Evolutionary conservation across 1,140 invertebrate genomes (phyloP), one percentile per base, ranked within the genome.

Genomic region (Drosophila gunungcola): DNA sequence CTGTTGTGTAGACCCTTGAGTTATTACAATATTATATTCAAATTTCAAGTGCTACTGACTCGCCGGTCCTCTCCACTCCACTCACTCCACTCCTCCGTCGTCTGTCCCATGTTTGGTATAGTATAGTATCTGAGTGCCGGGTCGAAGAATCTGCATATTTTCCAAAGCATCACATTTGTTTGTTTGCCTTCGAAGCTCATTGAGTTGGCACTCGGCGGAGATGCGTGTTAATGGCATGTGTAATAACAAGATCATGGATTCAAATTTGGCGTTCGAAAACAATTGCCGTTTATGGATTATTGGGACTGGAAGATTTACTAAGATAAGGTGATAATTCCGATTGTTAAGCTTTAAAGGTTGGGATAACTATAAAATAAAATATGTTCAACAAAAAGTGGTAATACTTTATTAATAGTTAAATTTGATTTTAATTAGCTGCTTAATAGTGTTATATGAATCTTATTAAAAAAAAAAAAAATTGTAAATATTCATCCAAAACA

Each of bases 21-120:
- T 63, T 89, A 89, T 88, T 88, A 88, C 84, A 88, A 88, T 88
- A 88, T 88, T 81, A 90, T 90, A 76, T 74, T 82, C 70, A 88
- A 75, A 77, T 78, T 67, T 91, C 80, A 84, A 91, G 88, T 84
- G 88, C 88, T 81, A 89, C 83, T 81, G 83, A 64, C 83, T 75
- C 29, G 34, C 42, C 32, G 43, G 54, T 58, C 42, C 45, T 55
- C 53, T 55, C 53, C 29, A 25, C 10, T 49, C 41, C n/a, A 25
- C 10, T 49, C 16, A 21, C 53, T 55, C 53, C 34, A 25, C 10
- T 49, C 41, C n/a, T 16, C 42, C n/a, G 46, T 45, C 39, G 38
- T 51, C 51, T 63, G 51, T 32, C 62, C 61, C 25, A 32, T 36
- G 42, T n/a, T 49, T 38, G 38, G 13, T 36, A 25, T 52, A 7